Conservation (phyloP, 53 echinoderm and acorn worm species). For the Glandiceps talaboti region DNA sequence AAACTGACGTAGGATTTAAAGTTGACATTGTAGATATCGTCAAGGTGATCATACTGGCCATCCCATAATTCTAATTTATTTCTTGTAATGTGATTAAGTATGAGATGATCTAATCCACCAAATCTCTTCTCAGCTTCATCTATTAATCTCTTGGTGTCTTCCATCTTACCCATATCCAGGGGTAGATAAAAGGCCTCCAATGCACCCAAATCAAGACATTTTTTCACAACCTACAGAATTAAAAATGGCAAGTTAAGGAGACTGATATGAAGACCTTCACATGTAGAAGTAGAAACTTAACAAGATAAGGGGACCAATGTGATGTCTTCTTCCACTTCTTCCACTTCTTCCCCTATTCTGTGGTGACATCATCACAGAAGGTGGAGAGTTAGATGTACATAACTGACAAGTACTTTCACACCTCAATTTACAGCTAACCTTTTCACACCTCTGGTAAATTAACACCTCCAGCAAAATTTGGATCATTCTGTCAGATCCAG, state of each 20-base stretch:
- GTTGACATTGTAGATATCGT: constrained; percentile 40
- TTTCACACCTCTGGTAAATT: too few species aligned
- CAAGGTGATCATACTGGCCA: constrained; percentile 27
- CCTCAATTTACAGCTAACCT: too few species aligned
- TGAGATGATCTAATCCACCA: constrained; percentile 67
- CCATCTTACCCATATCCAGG: constrained; percentile 62
- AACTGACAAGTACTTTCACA: too few species aligned
- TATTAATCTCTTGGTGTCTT: constrained; percentile 50
- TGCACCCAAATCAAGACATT: constrained; percentile 83
- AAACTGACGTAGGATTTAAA: constrained; percentile 66
- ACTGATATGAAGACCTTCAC: neutral
- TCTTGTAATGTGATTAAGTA: constrained; percentile 71
- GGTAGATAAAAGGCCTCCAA: constrained; percentile 74
- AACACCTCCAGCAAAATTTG: too few species aligned
- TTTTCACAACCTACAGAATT: constrained; percentile 50
- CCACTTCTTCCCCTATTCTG: too few species aligned
- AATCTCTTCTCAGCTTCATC: constrained; percentile 59
- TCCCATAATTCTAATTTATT: constrained; percentile 55
- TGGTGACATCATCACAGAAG: too few species aligned
- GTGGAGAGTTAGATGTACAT: too few species aligned
- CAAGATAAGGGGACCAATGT: too few species aligned
- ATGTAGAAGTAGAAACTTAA: too few species aligned
- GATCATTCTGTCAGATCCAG: too few species aligned
- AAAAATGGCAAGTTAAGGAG: neutral
- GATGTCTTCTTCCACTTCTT: too few species aligned